A percentile compares a stretch with the other conserved stretches of the same genome.
Conservation (phyloP, 2,113 vertebrate species). For the Eurystomus gularis region DNA sequence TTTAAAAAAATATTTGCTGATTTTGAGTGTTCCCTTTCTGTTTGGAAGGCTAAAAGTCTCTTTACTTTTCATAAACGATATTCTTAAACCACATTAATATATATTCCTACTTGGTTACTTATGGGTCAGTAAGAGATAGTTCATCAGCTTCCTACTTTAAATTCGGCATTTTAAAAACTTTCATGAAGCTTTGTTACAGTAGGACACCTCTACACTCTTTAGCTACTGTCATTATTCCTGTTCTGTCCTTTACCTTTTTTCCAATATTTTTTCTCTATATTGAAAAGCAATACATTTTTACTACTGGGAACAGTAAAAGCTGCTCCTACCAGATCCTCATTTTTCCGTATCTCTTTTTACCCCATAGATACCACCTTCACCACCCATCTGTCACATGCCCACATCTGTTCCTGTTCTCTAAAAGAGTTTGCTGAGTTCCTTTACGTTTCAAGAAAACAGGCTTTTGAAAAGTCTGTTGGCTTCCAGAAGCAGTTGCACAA, state of each 20-base stretch:
- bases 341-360: not conserved
- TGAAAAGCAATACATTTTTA: not conserved
- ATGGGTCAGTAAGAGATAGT: not conserved
- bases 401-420: not conserved
- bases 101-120: not conserved
- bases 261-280: not conserved
- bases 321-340: not conserved
- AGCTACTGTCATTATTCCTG: too few species aligned
- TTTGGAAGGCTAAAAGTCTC: not conserved
- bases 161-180: not conserved
- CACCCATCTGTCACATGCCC: not conserved
- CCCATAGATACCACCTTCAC: not conserved
- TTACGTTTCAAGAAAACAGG: not conserved
- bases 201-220: not conserved
- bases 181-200: not conserved
- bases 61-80: not conserved
- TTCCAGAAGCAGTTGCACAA: not conserved
- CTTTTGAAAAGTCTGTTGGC: not conserved
- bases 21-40: not conserved
- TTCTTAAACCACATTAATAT: not conserved
- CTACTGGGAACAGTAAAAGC: not conserved
- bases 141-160: not conserved
- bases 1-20: not conserved
- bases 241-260: not conserved
- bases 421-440: not conserved